phyloP scores from a whole-genome alignment of 2,888 invertebrate genomes.

The Scaptomyza parva region DNA sequence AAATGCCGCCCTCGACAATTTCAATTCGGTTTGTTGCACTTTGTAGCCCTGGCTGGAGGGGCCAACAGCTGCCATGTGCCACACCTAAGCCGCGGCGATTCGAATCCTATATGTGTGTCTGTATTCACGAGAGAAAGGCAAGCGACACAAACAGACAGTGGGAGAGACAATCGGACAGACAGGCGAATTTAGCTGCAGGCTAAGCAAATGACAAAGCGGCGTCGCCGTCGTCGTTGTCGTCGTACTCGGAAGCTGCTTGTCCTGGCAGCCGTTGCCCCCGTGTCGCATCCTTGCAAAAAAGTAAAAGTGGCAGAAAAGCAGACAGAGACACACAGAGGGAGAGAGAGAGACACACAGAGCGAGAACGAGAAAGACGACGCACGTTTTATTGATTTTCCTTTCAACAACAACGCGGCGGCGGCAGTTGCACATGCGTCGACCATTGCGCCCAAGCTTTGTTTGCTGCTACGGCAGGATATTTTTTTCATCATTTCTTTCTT shows the following conservation, averaged over 20 bases:
- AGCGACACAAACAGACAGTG: slow-evolving; percentile 17
- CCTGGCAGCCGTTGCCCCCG: slow-evolving; percentile 71
- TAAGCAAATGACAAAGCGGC: slow-evolving; percentile 76
- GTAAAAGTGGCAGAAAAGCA: slow-evolving; percentile 71
- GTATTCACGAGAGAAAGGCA: slow-evolving; percentile 33
- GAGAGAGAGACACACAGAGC: background rate
- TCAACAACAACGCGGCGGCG: slow-evolving; percentile 35
- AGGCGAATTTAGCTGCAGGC: slow-evolving; percentile 76
- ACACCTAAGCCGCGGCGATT: slow-evolving; percentile 65
- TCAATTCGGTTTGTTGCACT: slow-evolving; percentile 78
- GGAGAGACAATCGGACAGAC: slow-evolving; percentile 25
- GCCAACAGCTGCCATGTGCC: slow-evolving; percentile 73
- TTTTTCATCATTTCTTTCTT: slow-evolving; percentile 5
- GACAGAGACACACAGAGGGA: no score
- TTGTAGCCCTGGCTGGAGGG: slow-evolving; percentile 50
- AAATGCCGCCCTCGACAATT: slow-evolving; percentile 44
- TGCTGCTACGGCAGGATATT: slow-evolving; percentile 19
- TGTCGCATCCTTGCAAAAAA: slow-evolving; percentile 65
- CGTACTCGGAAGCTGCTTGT: slow-evolving; percentile 74
- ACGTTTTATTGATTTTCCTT: slow-evolving; percentile 79
- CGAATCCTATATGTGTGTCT: slow-evolving; percentile 23
- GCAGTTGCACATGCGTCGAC: slow-evolving; percentile 77
- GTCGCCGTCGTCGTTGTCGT: slow-evolving; percentile 39
- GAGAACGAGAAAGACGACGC: slow-evolving; percentile 36
- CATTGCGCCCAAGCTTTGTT: slow-evolving; percentile 27